A percentile compares a stretch with the other conserved stretches of the same genome.
Conservation (phyloP, 2,888 invertebrate genomes). For the Sminthurinus aureus region DNA sequence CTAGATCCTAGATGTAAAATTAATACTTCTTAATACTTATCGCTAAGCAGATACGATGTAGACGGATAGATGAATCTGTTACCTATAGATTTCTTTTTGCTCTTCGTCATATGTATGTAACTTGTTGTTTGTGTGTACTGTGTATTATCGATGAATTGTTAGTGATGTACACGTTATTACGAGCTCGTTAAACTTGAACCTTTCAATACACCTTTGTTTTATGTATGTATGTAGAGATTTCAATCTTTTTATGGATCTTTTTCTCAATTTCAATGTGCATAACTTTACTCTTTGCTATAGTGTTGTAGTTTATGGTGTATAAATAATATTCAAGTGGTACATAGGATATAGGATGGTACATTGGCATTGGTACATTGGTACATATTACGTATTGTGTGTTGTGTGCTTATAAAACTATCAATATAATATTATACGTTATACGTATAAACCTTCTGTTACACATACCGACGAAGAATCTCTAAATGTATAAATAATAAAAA, state of each 20-base stretch:
- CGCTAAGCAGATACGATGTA: background rate
- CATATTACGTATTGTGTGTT: too few relatives aligned
- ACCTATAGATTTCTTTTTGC: too few relatives aligned
- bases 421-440: too few relatives aligned
- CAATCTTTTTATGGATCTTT: background rate
- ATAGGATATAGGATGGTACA: background rate
- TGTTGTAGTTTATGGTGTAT: too few relatives aligned
- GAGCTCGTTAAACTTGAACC: background rate
- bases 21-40: background rate
- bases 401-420: too few relatives aligned
- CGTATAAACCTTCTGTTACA: background rate
- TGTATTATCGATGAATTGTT: too few relatives aligned
- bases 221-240: background rate
- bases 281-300: background rate
- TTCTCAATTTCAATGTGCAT: background rate
- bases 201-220: background rate
- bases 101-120: background rate
- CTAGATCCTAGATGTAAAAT: background rate
- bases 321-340: background rate
- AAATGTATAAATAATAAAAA: background rate
- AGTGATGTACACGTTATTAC: background rate
- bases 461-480: background rate
- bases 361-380: too few relatives aligned
- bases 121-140: too few relatives aligned
- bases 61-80: background rate